A percentile compares a stretch with the other conserved stretches of the same genome.
Conservation (phyloP, 2,797 vertebrate species). For the Leuciscus waleckii region DNA sequence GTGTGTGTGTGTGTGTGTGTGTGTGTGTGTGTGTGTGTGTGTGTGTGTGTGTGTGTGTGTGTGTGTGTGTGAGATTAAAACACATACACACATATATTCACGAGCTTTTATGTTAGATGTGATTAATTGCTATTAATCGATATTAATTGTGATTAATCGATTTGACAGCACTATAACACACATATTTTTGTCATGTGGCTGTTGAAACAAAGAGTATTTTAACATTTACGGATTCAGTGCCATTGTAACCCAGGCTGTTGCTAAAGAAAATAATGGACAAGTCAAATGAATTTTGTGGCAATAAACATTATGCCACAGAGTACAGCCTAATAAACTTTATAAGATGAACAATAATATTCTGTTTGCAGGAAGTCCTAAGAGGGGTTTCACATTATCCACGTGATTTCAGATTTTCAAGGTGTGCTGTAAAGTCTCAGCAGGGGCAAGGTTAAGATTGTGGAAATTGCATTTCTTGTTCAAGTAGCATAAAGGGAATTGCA, state of each 20-base stretch:
- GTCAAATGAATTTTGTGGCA: neutral
- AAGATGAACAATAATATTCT: neutral
- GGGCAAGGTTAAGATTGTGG: conserved; percentile 52
- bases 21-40: neutral
- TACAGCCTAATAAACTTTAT: neutral
- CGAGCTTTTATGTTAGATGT: too few species aligned
- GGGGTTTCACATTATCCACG: conserved; percentile 18
- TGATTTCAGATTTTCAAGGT: conserved; percentile 39
- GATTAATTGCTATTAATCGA: too few species aligned
- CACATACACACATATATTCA: too few species aligned
- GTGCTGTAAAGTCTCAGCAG: conserved; percentile 32
- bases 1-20: neutral
- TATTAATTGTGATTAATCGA: too few species aligned
- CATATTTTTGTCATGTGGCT: neutral
- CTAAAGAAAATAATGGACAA: neutral
- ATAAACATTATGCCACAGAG: neutral
- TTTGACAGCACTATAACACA: neutral
- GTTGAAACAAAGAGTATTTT: neutral
- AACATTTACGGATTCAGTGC: neutral
- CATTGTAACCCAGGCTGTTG: too few species aligned
- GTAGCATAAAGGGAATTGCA: conserved; percentile 54
- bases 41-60: neutral
- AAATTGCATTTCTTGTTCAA: conserved; percentile 53
- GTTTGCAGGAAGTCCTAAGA: conserved; percentile 34
- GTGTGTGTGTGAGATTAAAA: too few species aligned